Evolutionary conservation across 2,888 invertebrate genomes (phyloP), one percentile per base, ranked within the genome.

Genomic region (Aphrophora alni): DNA sequence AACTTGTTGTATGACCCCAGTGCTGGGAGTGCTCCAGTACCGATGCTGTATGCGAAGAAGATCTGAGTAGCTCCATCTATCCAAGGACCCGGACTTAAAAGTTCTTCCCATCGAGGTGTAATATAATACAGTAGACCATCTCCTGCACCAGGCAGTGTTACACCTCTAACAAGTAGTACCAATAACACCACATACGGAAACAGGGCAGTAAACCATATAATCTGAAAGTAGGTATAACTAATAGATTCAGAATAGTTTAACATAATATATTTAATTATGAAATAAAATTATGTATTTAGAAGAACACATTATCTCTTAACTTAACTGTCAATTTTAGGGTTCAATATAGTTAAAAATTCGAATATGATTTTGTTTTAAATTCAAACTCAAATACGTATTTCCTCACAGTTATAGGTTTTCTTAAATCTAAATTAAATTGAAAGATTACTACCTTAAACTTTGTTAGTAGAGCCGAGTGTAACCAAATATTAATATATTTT

Each of bases 31-130:
- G 94, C 94, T 17, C 94, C 94, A 82, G 94, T 94, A 24, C 94
- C 94, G 75, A 94, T 94, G 81, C 94, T 94, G 85, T 95, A 91
- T 0, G 94, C 94, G 87, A 94, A 95, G 89, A 95, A 94, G 84
- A 94, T 93, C 87, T 95, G 94, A 2, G 93, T 93, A 0, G 93
- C 93, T 0, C 94, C 94, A 85, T 95, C 94, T 85, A 94, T 93
- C 94, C 94, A 95, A 14, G 91, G 91, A 38, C 89, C 90, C 0
- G 91, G 89, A 12, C 87, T 89, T 68, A 89, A 86, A 21, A 92
- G 87, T 84, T 89, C 89, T 81, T 89, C 88, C 91, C 91, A 91
- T 77, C 90, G 88, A 0, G 94, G 94, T 4, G 91, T 93, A 81
- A 94, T 88, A 88, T 93, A 94, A 87, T 92, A 94, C 80, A 90